A percentile compares a stretch with the other conserved stretches of the same genome.
Evolutionary conservation across 2,113 vertebrate genomes (phyloP).

Genomic region (Rattus norvegicus): DNA sequence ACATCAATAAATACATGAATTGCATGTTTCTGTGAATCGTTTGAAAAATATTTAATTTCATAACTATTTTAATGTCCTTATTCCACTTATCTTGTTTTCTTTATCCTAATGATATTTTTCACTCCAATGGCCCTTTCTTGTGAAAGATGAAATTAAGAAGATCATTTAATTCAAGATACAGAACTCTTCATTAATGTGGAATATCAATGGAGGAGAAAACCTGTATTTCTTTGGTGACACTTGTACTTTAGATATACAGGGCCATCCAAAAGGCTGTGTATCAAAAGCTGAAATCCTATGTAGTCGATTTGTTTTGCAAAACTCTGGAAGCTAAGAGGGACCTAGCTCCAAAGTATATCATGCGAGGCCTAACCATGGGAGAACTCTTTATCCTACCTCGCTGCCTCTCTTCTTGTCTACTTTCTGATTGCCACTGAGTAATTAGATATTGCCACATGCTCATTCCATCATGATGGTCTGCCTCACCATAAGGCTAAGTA

Average conservation of each 20-base stretch:
- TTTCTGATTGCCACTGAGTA: neutral
- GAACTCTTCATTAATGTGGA: neutral
- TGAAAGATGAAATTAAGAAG: neutral
- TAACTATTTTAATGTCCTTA: neutral
- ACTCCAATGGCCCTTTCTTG: neutral
- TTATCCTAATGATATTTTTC: neutral
- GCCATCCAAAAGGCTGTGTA: neutral
- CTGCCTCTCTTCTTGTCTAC: neutral
- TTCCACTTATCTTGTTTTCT: neutral
- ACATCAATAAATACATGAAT: neutral
- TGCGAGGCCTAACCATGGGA: no score
- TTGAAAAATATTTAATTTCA: neutral
- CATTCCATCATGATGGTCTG: neutral
- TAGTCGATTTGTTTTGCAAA: neutral
- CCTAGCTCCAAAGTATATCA: neutral
- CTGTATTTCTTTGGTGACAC: neutral
- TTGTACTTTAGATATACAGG: neutral
- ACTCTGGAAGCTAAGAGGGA: neutral
- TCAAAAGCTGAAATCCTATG: neutral
- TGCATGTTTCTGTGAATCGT: neutral
- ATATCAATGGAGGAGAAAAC: neutral
- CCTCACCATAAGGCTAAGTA: neutral
- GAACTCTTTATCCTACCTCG: neutral
- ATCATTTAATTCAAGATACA: neutral
- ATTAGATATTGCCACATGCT: neutral